Conservation (phyloP, 2,113 vertebrate species). For the Thunnus thynnus region DNA sequence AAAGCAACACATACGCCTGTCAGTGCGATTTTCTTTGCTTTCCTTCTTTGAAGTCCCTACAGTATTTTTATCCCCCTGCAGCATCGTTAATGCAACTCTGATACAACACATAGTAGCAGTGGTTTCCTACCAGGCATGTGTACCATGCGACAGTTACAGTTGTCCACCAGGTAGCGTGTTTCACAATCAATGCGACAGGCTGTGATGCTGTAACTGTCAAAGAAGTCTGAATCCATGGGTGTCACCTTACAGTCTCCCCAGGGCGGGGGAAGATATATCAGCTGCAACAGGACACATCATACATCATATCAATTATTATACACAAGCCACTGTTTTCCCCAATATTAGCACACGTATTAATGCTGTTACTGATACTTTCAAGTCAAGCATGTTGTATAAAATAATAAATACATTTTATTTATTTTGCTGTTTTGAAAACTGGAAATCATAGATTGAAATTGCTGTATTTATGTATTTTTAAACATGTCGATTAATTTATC, state of each 20-base stretch:
- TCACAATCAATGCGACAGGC: slow-evolving; percentile 98
- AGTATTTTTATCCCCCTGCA: not conserved
- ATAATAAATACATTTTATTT: no score
- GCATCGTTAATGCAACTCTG: slow-evolving; percentile 9
- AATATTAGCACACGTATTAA: no score
- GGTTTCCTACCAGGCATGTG: slow-evolving; percentile 93
- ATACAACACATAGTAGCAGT: not conserved
- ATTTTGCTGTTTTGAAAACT: no score
- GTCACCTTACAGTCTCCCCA: slow-evolving; percentile 97
- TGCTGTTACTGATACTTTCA: no score
- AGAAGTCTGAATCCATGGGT: slow-evolving; percentile 94
- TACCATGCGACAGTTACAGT: slow-evolving; percentile 99
- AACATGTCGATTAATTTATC: no score
- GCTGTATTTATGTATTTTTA: no score
- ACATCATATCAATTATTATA: slow-evolving; percentile 6
- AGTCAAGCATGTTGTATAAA: no score
- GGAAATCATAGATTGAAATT: no score
- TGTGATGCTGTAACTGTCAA: slow-evolving; percentile 96
- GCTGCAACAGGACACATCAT: slow-evolving; percentile 79
- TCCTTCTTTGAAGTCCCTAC: not conserved
- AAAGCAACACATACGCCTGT: slow-evolving; percentile 43
- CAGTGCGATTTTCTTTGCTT: not conserved
- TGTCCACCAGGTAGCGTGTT: slow-evolving; percentile 98
- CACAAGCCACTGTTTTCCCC: no score
- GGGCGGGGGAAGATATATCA: slow-evolving; percentile 95